phyloP scores from a whole-genome alignment of 2,113 vertebrate genomes.

The Hippocampus abdominalis region DNA sequence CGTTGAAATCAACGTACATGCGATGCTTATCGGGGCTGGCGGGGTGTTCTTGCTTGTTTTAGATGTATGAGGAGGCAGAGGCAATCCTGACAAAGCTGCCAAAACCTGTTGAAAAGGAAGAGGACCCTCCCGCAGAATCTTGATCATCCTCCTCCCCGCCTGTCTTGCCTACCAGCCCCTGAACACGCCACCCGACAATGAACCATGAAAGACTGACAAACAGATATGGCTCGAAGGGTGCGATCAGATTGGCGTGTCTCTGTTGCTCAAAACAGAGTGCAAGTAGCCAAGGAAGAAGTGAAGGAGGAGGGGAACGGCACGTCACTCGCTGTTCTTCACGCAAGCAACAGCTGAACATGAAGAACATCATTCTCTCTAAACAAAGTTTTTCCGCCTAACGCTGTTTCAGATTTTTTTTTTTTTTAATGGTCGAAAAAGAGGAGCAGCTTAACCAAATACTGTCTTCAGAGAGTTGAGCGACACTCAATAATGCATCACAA shows the following conservation, averaged over 20 bases:
- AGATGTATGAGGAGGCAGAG: slow-evolving; percentile 98
- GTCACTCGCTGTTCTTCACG: slow-evolving; percentile 22
- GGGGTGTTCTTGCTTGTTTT: not conserved
- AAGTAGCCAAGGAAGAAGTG: slow-evolving; percentile 21
- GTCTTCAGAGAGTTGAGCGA: slow-evolving; percentile 59
- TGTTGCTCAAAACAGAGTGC: slow-evolving; percentile 37
- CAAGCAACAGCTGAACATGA: slow-evolving; percentile 30
- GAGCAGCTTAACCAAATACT: slow-evolving; percentile 65
- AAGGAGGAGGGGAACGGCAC: slow-evolving; percentile 2
- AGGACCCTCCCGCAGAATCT: slow-evolving; percentile 76
- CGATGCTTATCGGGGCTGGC: not conserved
- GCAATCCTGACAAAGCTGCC: slow-evolving; percentile 80
- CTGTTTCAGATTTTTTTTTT: slow-evolving; percentile 33
- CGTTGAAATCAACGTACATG: not conserved
- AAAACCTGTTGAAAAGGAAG: slow-evolving; percentile 72
- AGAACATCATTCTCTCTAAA: slow-evolving; percentile 35
- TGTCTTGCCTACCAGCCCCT: slow-evolving; percentile 33
- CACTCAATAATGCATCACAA: slow-evolving; percentile 39
- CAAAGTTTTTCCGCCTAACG: slow-evolving; percentile 35
- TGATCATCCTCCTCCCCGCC: slow-evolving; percentile 68
- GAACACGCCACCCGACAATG: slow-evolving; percentile 32
- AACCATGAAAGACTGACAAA: slow-evolving; percentile 26
- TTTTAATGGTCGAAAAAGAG: slow-evolving; percentile 31
- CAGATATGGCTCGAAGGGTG: slow-evolving; percentile 19
- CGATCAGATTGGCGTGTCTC: slow-evolving; percentile 23